Evolutionary conservation across 2,888 invertebrate genomes (phyloP), one percentile per base, ranked within the genome.

Genomic region (Drosophila phalerata): DNA sequence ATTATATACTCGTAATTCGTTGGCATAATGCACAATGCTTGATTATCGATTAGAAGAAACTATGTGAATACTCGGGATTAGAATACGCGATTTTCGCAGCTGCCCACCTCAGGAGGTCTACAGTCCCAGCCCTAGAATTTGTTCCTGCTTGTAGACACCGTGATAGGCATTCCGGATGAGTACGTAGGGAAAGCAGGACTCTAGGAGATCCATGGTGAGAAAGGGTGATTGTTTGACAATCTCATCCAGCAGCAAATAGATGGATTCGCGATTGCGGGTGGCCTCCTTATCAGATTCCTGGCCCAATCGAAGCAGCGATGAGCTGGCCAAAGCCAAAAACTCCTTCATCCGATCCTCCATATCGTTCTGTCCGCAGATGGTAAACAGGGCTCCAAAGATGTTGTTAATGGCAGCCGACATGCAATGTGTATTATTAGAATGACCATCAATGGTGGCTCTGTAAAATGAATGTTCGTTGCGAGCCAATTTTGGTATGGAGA

Each of bases 371-470:
- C 97, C 98, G 90, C 98, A 98, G 81, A 99, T 97, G 2, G 98
- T 98, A 90, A 99, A 99, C 58, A 99, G 93, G 1, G 99, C 99
- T 17, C 98, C 98, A 89, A 99, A 99, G 73, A 99, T 97, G 84
- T 97, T 97, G 91, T 98, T 98, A 40, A 99, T 97, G 0, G 99
- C 98, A 47, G 97, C 95, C 1, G 99, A 98, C 94, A 99, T 97
- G 91, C 99, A 99, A 92, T 99, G 99, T 71, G 98, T 98, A 92
- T 99, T 99, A 93, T 99, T 99, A n/a, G 97, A 96, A 91, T 99
- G 99, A 0, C 98, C 98, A 93, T 97, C 96, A 65, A 97, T 93
- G 0, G 97, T 96, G 0, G 97, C 96, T 66, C 97, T 94, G 91
- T 97, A 97, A 87, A 97, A 97, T 0, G 98, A 97, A 58, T 95